A percentile compares a stretch with the other conserved stretches of the same genome.
These are phyloP conservation scores for Ophioninae sp. DNA, from an alignment of 2,888 invertebrate species.

Conservation along the genomic window DNA sequence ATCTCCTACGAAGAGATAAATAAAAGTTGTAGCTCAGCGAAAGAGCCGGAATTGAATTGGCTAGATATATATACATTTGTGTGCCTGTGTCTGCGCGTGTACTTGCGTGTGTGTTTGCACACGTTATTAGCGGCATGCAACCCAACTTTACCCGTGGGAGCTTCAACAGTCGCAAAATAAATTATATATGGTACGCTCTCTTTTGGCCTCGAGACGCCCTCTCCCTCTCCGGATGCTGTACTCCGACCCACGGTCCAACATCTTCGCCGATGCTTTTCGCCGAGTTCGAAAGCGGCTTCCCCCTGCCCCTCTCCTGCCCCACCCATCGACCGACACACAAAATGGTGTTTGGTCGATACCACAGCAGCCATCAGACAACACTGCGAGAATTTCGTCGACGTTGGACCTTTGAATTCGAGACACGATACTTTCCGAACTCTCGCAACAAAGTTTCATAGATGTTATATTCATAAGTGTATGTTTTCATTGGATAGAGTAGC, in stretches of 20 bases:
- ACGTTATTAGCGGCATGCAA: conserved; percentile 58
- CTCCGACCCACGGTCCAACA: conserved; percentile 42
- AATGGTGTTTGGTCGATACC: conserved; percentile 69
- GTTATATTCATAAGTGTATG: conserved; percentile 18
- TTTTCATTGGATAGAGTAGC: conserved; percentile 41
- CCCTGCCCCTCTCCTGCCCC: background rate
- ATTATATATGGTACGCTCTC: conserved; percentile 71
- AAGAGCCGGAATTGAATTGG: conserved; percentile 53
- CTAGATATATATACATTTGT: conserved; percentile 19
- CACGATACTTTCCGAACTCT: conserved; percentile 44
- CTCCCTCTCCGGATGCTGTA: conserved; percentile 29
- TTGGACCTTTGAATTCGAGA: conserved; percentile 35
- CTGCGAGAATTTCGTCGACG: conserved; percentile 43
- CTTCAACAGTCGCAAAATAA: conserved; percentile 71
- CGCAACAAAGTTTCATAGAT: conserved; percentile 23
- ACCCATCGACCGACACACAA: conserved; percentile 67
- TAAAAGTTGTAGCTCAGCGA: conserved; percentile 38
- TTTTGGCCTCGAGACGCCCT: conserved; percentile 53
- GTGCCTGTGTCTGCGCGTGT: conserved; percentile 1
- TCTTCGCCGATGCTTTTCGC: conserved; percentile 57
- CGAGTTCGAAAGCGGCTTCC: conserved; percentile 63
- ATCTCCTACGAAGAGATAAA: conserved; percentile 38
- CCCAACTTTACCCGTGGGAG: conserved; percentile 68
- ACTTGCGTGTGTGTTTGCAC: conserved; percentile 13
- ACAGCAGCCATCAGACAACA: conserved; percentile 39